Evolutionary conservation across 2,797 vertebrate genomes (phyloP).

Genomic region (Aplochiton taeniatus): DNA sequence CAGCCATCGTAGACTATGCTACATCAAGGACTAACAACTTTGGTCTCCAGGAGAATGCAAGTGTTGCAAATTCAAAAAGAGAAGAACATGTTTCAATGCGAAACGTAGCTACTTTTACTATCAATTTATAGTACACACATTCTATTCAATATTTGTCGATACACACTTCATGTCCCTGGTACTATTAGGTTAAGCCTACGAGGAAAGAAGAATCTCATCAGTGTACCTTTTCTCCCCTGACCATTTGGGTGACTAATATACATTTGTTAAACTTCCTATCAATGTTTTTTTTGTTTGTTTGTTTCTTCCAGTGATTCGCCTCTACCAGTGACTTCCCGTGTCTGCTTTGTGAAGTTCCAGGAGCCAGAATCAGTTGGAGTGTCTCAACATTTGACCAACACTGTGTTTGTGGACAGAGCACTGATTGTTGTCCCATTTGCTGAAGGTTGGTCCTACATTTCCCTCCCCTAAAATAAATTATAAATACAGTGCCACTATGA

Average conservation of each 20-base stretch:
- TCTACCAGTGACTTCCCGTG: conserved; percentile 95
- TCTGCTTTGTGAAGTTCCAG: conserved; percentile 99
- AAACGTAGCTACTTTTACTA: too few relatives aligned
- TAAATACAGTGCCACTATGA: conserved; percentile 43
- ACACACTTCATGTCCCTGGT: too few relatives aligned
- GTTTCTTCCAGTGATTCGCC: conserved; percentile 86
- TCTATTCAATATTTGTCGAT: too few relatives aligned
- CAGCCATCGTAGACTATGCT: too few relatives aligned
- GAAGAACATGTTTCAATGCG: too few relatives aligned
- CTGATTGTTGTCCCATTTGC: conserved; percentile 98
- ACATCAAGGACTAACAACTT: too few relatives aligned
- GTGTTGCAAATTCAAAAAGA: too few relatives aligned
- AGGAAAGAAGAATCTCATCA: too few relatives aligned
- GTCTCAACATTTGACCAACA: conserved; percentile 98
- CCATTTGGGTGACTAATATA: neutral
- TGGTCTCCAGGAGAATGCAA: too few relatives aligned
- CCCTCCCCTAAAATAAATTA: conserved; percentile 32
- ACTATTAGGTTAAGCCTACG: too few relatives aligned
- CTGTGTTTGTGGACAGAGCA: conserved; percentile 98
- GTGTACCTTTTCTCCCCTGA: neutral
- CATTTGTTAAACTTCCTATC: neutral
- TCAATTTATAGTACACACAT: too few relatives aligned
- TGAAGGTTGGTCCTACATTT: conserved; percentile 90
- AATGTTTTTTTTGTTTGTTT: neutral
- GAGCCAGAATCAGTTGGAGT: conserved; percentile 94